Conservation (phyloP, 2,113 vertebrate genomes). For the Periophthalmus modestus region DNA sequence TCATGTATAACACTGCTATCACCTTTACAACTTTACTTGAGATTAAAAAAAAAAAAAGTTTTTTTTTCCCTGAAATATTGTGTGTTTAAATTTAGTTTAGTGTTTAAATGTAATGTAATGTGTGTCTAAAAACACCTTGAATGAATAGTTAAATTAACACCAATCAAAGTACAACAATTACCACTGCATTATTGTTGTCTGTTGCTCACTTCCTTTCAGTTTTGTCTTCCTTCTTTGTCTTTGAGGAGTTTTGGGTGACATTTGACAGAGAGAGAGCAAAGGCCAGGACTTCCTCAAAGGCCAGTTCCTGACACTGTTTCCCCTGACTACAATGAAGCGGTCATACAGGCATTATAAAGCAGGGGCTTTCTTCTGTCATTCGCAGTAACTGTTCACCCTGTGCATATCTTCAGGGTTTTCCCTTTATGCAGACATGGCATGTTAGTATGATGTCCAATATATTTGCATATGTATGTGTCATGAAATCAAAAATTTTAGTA, state of each 20-base stretch:
- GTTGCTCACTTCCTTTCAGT: constrained; percentile 11
- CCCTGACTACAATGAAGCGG: constrained; percentile 37
- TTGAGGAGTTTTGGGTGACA: constrained; percentile 11
- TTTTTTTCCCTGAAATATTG: too few species aligned
- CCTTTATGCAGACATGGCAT: constrained; percentile 20
- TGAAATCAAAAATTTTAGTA: neutral
- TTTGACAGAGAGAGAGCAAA: constrained; percentile 52
- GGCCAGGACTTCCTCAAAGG: constrained; percentile 67
- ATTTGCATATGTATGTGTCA: neutral
- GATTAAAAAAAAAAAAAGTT: too few species aligned
- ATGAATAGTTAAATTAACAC: neutral
- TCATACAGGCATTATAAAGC: neutral
- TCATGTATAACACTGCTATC: too few species aligned
- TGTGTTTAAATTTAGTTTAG: too few species aligned
- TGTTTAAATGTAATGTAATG: too few species aligned
- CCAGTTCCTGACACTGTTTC: constrained; percentile 59
- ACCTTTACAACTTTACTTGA: too few species aligned
- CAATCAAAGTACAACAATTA: neutral
- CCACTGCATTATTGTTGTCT: neutral
- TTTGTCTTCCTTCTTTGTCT: constrained; percentile 36
- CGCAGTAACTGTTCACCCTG: constrained; percentile 27
- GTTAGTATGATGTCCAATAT: too few species aligned
- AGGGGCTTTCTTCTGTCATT: constrained; percentile 53
- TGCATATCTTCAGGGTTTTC: constrained; percentile 42
- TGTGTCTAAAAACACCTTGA: neutral